Conservation (phyloP, 2,797 vertebrate species). For the Myoxocephalus aenaeus region DNA sequence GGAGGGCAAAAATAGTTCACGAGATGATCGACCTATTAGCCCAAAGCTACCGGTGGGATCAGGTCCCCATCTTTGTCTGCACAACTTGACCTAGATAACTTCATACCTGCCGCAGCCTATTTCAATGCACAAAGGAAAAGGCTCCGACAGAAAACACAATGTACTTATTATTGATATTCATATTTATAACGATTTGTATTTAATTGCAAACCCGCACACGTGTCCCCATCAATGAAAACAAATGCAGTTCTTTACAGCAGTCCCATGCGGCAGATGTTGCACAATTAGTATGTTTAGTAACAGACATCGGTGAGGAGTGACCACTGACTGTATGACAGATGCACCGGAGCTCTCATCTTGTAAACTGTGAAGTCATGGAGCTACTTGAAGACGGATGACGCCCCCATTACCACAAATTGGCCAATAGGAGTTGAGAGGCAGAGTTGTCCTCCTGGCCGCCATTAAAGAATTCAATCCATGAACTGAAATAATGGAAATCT, state of each 20-base stretch:
- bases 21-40: constrained; percentile 13
- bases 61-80: constrained; percentile 45
- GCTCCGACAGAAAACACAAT: background rate
- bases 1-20: background rate
- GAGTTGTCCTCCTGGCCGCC: constrained; percentile 97
- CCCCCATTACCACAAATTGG: constrained; percentile 83
- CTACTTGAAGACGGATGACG: constrained; percentile 79
- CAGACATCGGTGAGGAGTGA: constrained; percentile 51
- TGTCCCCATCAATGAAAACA: background rate
- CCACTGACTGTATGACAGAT: constrained; percentile 73
- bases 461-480: constrained; percentile 99
- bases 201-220: background rate
- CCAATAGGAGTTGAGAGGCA: constrained; percentile 89
- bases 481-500: constrained; percentile 94
- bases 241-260: background rate
- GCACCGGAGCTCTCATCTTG: constrained; percentile 77
- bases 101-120: constrained; percentile 1
- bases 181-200: background rate
- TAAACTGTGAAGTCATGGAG: constrained; percentile 85
- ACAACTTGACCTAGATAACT: constrained; percentile 57
- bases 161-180: background rate
- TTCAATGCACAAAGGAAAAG: constrained; percentile 28
- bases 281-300: constrained; percentile 31
- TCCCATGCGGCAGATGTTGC: constrained; percentile 22
- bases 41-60: constrained; percentile 14